Evolutionary conservation across 2,888 invertebrate genomes (phyloP).

Genomic region (Epinotia ramella): DNA sequence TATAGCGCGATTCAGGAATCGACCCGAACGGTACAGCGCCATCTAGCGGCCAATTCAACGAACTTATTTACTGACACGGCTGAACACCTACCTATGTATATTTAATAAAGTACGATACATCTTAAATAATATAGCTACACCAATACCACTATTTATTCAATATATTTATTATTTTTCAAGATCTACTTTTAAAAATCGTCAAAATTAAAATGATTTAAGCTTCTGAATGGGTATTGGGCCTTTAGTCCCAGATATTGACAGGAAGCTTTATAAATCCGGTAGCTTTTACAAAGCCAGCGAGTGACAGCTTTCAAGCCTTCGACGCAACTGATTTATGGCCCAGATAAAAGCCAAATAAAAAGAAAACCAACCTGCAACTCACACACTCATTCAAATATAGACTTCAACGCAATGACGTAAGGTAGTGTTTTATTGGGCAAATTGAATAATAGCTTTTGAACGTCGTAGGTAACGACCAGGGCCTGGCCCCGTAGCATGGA

Average conservation of each 20-base stretch:
- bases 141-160: too few relatives aligned
- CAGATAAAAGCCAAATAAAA: constrained; percentile 25
- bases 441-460: neutral
- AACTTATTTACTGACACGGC: too few relatives aligned
- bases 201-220: neutral
- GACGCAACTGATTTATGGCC: constrained; percentile 21
- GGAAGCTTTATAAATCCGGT: constrained; percentile 8
- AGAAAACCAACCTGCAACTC: neutral
- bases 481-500: too few relatives aligned
- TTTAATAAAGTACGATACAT: too few relatives aligned
- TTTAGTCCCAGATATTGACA: neutral
- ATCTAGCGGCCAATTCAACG: too few relatives aligned
- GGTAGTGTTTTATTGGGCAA: neutral
- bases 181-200: neutral
- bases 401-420: neutral
- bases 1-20: too few relatives aligned
- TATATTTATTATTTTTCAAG: neutral
- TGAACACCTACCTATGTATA: too few relatives aligned
- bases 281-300: constrained; percentile 14
- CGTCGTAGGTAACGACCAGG: neutral
- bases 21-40: too few relatives aligned
- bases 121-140: too few relatives aligned
- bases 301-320: constrained; percentile 15
- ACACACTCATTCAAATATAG: neutral
- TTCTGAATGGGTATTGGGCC: neutral